These are phyloP conservation scores for Temnothorax nylanderi DNA, from an alignment of 1,140 invertebrate genomes.

Conservation along the genomic window DNA sequence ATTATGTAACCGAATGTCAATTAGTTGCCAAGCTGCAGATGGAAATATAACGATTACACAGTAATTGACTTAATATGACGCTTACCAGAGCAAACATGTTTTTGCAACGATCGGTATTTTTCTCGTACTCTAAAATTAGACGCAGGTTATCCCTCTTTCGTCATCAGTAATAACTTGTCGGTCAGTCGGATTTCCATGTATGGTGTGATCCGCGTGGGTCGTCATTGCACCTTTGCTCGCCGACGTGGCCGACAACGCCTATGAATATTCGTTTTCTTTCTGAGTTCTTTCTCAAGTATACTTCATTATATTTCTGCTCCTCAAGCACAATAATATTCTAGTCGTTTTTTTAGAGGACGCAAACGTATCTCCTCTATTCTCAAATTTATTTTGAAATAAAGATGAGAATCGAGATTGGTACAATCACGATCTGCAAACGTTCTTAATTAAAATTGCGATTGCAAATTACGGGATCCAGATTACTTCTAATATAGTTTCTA, in stretches of 20 bases:
- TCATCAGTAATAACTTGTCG: conserved; percentile 56
- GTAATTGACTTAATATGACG: conserved; percentile 19
- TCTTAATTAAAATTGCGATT: neutral
- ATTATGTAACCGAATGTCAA: neutral
- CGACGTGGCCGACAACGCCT: conserved; percentile 52
- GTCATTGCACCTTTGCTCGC: conserved; percentile 53
- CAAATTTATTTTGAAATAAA: conserved; percentile 6
- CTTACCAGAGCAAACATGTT: conserved; percentile 28
- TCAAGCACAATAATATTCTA: neutral
- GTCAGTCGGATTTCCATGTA: conserved; percentile 62
- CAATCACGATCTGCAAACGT: neutral
- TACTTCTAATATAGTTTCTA: neutral
- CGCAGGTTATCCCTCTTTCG: conserved; percentile 54
- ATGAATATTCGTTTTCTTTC: conserved; percentile 32
- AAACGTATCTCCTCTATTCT: neutral
- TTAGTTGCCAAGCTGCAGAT: neutral
- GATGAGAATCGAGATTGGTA: neutral
- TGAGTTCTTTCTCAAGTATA: neutral
- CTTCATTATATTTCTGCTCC: neutral
- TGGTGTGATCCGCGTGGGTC: conserved; percentile 54
- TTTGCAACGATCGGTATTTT: conserved; percentile 30
- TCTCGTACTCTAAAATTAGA: conserved; percentile 37
- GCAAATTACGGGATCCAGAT: neutral
- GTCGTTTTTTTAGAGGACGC: neutral
- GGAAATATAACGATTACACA: conserved; percentile 23